Base-by-base conservation (phyloP, 1,140 invertebrate genomes). In the honey bee (Apis mellifera) region DNA sequence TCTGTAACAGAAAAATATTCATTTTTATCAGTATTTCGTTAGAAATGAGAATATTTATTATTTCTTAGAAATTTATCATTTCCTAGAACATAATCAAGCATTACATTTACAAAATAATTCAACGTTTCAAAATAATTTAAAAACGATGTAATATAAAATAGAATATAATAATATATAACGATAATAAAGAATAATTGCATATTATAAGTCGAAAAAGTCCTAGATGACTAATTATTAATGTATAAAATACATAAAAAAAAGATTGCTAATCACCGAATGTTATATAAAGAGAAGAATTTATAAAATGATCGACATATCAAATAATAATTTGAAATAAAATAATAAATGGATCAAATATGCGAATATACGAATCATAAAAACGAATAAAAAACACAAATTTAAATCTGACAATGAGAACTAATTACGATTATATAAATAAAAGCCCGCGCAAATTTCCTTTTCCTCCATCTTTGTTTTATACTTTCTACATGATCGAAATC, bases 1-100 rank as follows among this genome's bases (percentile, higher is more conserved):
- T 90, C 90, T 91, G 84, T 19, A 91, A 90, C 54, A 54, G 42
- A 83, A 75, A 64, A 65, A 26, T 48, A 7, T 32, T 66, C 5
- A 12, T 42, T 7, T 32, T 12, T 23, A 62, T 42, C 9, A 2
- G 4, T 42, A 42, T 42, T 42, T 42, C 32, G 32, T 42, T 7
- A 42, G 7, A 42, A 42, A 42, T 42, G 32, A 42, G 32, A 42
- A 42, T 42, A 42, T 42, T 42, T 3, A 32, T 32, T 42, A 42
- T 42, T 42, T 42, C 32, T 42, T 42, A 42, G 4, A 42, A 42
- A 42, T 42, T 42, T 42, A 42, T 42, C 32, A 42, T 42, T 42
- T 42, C 5, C 4, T 7, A 42, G 32, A 42, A 42, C 4, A 42
- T 42, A 42, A 42, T 42, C 4, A 42, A 42, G 32, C 5, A 42